Evolutionary conservation across 2,888 invertebrate species (phyloP), one percentile per base, ranked within the genome.

Genomic region (Galeruca laticollis): DNA sequence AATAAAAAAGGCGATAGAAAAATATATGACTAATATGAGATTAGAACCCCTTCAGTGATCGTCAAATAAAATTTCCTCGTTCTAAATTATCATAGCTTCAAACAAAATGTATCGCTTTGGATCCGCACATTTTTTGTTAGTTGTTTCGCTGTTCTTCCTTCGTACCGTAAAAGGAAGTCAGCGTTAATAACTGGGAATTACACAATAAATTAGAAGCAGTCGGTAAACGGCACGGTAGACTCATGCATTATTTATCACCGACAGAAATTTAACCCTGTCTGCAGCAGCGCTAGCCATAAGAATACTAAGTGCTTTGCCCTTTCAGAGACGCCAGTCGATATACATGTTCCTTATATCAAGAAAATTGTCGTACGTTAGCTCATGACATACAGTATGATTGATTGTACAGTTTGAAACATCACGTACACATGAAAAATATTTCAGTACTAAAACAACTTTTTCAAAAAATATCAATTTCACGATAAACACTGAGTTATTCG

Each of bases 141-240:
- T 37, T 10, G 35, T 37, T 37, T 37, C 10, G 35, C 35, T 1
- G 11, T 37, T 37, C 13, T 10, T 37, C 35, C 10, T 37, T 37
- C 13, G 35, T 35, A 10, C 35, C 13, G 13, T 37, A 11, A 37
- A 37, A 37, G 35, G 35, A n/a, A n/a, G n/a, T n/a, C 40, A 40
- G n/a, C 40, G n/a, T 5, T 40, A 75, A 75, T 75, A 74, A 73
- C 76, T 76, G 67, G 57, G 74, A 73, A 72, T 69, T 75, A 73
- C 71, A 74, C 75, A 71, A 77, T 76, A 76, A 77, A 77, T 76
- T 77, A 76, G 73, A 72, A 64, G 59, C 57, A 70, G 71, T 67
- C 74, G 72, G 75, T 77, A 77, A 70, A 71, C 74, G 74, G 75
- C 76, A 75, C 76, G 75, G 75, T 74, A 75, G 76, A 74, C 76